These are phyloP conservation scores for Eidolon helvum DNA, from an alignment of 2,113 vertebrate species.

Conservation along the genomic window DNA sequence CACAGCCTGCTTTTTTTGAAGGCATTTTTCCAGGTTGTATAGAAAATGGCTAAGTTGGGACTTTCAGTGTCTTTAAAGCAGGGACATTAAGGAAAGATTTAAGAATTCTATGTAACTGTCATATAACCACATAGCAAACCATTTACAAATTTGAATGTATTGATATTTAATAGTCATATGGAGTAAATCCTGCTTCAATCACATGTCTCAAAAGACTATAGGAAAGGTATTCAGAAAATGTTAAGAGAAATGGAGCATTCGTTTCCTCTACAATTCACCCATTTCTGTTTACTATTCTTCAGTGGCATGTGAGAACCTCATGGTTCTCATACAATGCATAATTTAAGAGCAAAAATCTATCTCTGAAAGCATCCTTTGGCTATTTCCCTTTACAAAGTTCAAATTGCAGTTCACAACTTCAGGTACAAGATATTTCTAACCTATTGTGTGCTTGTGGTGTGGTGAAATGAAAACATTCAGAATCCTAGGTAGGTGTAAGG, in stretches of 20 bases:
- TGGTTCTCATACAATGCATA: not conserved
- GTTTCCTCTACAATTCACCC: not conserved
- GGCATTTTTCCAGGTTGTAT: not conserved
- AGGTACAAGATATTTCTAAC: constrained; percentile 16
- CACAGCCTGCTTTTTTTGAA: not conserved
- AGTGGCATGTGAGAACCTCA: not conserved
- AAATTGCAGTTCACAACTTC: constrained; percentile 3
- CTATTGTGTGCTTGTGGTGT: not conserved
- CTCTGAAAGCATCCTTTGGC: not conserved
- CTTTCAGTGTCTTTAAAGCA: not conserved
- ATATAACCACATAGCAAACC: not conserved
- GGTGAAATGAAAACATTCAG: constrained; percentile 1
- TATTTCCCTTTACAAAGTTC: constrained; percentile 23
- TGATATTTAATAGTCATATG: not conserved
- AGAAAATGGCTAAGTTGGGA: not conserved
- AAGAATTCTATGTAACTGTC: not conserved
- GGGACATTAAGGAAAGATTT: not conserved
- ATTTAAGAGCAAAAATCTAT: not conserved
- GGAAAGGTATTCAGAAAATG: not conserved
- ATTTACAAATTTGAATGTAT: constrained; percentile 3
- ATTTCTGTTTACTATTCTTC: not conserved
- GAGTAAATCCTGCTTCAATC: not conserved
- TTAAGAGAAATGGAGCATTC: not conserved
- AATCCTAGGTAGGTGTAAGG: not conserved
- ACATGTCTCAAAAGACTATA: not conserved